Evolutionary conservation across 2,113 vertebrate genomes (phyloP), one percentile per base, ranked within the genome.

Genomic region (Rhinopomastus cyanomelas): DNA sequence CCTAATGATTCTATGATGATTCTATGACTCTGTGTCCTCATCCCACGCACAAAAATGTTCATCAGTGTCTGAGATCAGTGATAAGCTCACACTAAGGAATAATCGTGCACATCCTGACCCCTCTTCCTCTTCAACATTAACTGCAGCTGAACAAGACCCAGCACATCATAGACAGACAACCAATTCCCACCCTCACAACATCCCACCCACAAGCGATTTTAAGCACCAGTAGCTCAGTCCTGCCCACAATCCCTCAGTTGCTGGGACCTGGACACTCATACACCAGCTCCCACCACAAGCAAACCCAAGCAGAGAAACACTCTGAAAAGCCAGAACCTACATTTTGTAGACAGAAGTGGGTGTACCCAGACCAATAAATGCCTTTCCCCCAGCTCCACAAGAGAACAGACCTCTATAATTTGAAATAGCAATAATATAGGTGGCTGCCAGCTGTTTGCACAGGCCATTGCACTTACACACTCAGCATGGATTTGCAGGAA

Each of bases 221-320:
- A 69, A 79, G 25, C 11, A 19, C 12, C 76, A 73, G 26, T 29
- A 27, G 21, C 2, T 77, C 2, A 1, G 25, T 49, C 71, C 29
- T 87, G 56, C 60, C 59, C 7, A 1, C 7, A 2, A 48, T 22
- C 37, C 49, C 34, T 26, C 5, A 9, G 29, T 44, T 85, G 15
- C 57, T 29, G 52, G 13, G 20, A 73, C 36, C 61, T 21, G 16
- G 36, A 25, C 32, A 49, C 13, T 15, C 2, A 0, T 42, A 26
- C 1, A 0, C 16, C 3, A 2, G 21, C 62, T 79, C 21, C 22
- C 36, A 32, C 60, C 0, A 0, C 15, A 39, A 59, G 61, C 0
- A 0, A 32, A 32, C 26, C 48, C 60, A 73, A 82, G 59, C 0
- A 1, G 11, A 64, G 34, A 53, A 80, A 76, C 2, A 1, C 6